Evolutionary conservation across 2,888 invertebrate species (phyloP).

Genomic region (Cordilura impudica): DNA sequence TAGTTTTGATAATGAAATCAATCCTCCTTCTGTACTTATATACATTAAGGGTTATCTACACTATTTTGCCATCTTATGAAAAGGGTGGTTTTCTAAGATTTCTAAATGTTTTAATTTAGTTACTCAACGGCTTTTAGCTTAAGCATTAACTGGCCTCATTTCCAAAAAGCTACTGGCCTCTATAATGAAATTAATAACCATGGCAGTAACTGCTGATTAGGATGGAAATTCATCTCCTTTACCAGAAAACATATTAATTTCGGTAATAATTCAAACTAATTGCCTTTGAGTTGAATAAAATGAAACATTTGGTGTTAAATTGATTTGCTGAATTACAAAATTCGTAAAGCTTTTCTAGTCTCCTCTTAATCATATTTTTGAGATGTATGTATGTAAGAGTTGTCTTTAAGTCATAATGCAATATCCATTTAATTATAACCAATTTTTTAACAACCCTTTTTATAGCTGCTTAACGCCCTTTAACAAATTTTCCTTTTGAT

Average conservation of each 20-base stretch:
- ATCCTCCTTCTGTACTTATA: slow-evolving; percentile 7
- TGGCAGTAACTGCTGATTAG: slow-evolving; percentile 64
- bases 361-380: not conserved
- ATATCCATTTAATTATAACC: not conserved
- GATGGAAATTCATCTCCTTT: slow-evolving; percentile 12
- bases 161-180: slow-evolving; percentile 1
- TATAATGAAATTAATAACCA: slow-evolving; percentile 69
- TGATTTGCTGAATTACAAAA: slow-evolving; percentile 51
- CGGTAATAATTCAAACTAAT: slow-evolving; percentile 73
- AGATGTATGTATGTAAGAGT: no score
- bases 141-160: slow-evolving; percentile 37
- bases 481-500: no score
- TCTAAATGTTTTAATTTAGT: slow-evolving; percentile 44
- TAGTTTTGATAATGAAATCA: slow-evolving; percentile 48
- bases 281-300: slow-evolving; percentile 57
- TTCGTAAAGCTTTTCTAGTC: not conserved
- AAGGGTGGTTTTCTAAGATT: not conserved
- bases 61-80: not conserved
- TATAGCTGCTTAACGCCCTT: not conserved
- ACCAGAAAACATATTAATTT: slow-evolving; percentile 69
- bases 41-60: slow-evolving; percentile 40
- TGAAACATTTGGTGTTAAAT: slow-evolving; percentile 65
- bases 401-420: not conserved
- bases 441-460: not conserved
- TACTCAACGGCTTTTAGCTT: slow-evolving; percentile 41